Base-by-base conservation (phyloP, 2,888 invertebrate genomes). In the Diachrysia chrysitis region DNA sequence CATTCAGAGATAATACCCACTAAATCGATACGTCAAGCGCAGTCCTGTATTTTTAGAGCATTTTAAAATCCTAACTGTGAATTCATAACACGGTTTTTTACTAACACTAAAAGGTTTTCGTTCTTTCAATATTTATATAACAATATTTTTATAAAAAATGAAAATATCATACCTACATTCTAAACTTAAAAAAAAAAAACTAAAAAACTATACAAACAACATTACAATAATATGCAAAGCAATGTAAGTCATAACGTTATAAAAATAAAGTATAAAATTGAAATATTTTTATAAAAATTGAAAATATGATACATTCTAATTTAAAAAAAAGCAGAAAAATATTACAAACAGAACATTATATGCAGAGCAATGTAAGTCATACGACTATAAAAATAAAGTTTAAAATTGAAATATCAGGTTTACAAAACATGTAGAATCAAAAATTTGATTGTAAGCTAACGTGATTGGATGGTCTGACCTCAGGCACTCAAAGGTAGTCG, bases 401-500 rank as follows among this genome's bases (percentile, higher is more conserved):
- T 51, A 51, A 51, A 21, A 21, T 51, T 21, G 19, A 21, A 37
- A 17, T 19, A 48, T 19, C 48, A 51, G 48, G 2, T 17, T 17
- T 10, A 17, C 7, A 21, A 19, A 19, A 19, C 17, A 5, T 21
- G 21, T 21, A 51, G 21, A 51, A 51, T 21, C 19, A 21, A 19
- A 21, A 42, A n/a, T 42, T 42, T n/a, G 42, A 14, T 51, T 51
- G 48, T 21, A 51, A 21, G 48, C 48, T 10, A 1, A 56, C 62
- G 58, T 62, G 62, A 51, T 46, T 62, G 37, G 60, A 57, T 25
- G 23, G 21, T 51, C 37, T 55, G 25, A 51, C 48, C 56, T 56
- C 35, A 56, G 48, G 48, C 48, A 21, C 78, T 63, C 62, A 63
- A 58, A 58, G 58, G 25, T 63, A 55, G 42, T 56, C n/a, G n/a